Percentiles rank a stretch among this genome's conserved stretches.
These are phyloP conservation scores for Scalopus aquaticus DNA, from an alignment of 2,113 vertebrate genomes.

Conservation along the genomic window DNA sequence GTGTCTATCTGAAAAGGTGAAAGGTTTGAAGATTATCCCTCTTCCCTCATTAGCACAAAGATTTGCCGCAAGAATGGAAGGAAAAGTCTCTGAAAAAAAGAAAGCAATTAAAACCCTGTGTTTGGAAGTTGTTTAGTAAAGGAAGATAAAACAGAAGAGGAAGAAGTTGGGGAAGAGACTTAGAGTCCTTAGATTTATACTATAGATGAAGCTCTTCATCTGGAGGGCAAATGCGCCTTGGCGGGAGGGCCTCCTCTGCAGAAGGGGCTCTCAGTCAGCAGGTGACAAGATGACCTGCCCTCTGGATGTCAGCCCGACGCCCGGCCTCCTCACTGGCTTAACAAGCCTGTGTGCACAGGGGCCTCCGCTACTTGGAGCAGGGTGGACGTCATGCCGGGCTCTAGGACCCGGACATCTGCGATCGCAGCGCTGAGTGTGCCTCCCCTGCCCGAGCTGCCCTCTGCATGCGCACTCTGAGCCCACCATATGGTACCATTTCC, in stretches of 20 bases:
- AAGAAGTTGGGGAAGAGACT: background rate
- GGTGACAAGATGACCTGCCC: background rate
- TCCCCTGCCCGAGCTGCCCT: background rate
- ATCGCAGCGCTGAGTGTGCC: background rate
- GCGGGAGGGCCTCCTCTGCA: background rate
- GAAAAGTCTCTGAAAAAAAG: constrained; percentile 21
- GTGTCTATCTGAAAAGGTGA: background rate
- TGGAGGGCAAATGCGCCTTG: background rate
- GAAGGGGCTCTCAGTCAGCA: background rate
- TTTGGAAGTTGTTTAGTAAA: background rate
- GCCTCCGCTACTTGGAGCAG: background rate
- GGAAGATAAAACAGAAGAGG: background rate
- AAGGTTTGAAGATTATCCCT: constrained; percentile 7
- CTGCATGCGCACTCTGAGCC: background rate
- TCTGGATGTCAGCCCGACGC: background rate
- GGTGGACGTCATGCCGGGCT: background rate
- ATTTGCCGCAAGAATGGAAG: background rate
- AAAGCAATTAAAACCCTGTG: background rate
- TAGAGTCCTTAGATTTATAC: background rate
- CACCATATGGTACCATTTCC: background rate
- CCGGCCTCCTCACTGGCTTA: background rate
- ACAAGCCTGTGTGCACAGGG: background rate
- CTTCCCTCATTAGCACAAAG: background rate
- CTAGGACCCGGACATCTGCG: background rate
- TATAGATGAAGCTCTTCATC: background rate